Conservation (phyloP, 2,888 invertebrate genomes). For the Lydus trimaculatus region DNA sequence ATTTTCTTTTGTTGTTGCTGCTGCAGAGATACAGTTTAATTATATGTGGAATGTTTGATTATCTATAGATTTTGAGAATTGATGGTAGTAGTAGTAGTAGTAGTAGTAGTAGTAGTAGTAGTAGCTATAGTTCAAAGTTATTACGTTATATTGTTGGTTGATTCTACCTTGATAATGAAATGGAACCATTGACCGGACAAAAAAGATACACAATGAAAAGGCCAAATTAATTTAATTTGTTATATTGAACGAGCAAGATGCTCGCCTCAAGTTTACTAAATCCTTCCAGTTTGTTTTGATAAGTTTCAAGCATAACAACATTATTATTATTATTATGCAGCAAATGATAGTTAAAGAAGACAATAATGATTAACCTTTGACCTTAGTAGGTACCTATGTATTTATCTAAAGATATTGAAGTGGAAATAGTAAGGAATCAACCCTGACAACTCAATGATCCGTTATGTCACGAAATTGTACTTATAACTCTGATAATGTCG, state of each 20-base stretch:
- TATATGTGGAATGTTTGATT: background rate
- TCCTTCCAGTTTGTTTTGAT: background rate
- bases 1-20: too few relatives aligned
- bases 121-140: too few relatives aligned
- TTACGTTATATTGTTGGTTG: background rate
- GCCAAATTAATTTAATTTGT: constrained; percentile 23
- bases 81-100: background rate
- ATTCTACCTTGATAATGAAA: background rate
- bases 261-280: background rate
- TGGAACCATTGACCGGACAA: background rate
- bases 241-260: background rate
- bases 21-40: background rate
- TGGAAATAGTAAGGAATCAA: constrained; percentile 30
- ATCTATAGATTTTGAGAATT: background rate
- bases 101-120: too few relatives aligned
- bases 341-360: constrained; percentile 38
- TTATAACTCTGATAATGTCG: constrained; percentile 44
- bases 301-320: constrained; percentile 30
- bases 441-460: constrained; percentile 39
- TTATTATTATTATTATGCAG: constrained; percentile 40
- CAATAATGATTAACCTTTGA: constrained; percentile 50
- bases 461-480: constrained; percentile 53
- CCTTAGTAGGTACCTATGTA: constrained; percentile 33
- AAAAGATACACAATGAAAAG: background rate
- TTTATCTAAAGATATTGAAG: constrained; percentile 41